Percentiles rank a stretch among this genome's conserved stretches.
These are phyloP conservation scores for Diogma glabrata DNA, from an alignment of 2,888 invertebrate species.

Conservation along the genomic window DNA sequence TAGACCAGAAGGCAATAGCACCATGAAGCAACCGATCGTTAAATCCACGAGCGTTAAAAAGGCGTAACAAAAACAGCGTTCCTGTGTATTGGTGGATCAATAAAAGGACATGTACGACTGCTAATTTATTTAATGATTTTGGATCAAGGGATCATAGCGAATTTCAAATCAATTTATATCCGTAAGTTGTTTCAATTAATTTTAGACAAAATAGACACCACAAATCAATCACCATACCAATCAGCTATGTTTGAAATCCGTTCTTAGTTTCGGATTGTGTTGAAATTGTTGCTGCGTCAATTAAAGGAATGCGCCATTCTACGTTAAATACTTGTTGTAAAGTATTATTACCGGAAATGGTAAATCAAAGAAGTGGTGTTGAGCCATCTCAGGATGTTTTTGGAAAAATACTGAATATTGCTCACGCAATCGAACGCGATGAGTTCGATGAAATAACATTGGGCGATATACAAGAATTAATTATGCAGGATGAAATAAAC, in stretches of 20 bases:
- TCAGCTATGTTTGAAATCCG: not conserved
- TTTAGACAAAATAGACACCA: not conserved
- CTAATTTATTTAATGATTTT: too few species aligned
- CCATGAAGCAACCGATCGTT: too few species aligned
- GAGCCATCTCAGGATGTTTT: not conserved
- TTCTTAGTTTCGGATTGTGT: not conserved
- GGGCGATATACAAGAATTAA: not conserved
- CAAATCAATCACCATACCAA: too few species aligned
- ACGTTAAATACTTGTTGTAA: not conserved
- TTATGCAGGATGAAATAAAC: not conserved
- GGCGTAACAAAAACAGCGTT: too few species aligned
- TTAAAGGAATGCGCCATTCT: not conserved
- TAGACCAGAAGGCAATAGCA: too few species aligned
- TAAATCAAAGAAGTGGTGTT: not conserved
- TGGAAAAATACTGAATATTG: not conserved
- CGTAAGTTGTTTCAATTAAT: not conserved
- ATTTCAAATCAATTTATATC: not conserved
- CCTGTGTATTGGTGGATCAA: too few species aligned
- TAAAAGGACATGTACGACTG: too few species aligned
- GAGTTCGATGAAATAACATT: not conserved
- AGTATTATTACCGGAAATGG: not conserved
- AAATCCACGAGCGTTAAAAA: too few species aligned
- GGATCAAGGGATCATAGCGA: not conserved
- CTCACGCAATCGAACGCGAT: not conserved
- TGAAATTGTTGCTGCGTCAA: not conserved